Evolutionary conservation across 2,113 vertebrate species (phyloP).

Genomic region (Notechis scutatus): DNA sequence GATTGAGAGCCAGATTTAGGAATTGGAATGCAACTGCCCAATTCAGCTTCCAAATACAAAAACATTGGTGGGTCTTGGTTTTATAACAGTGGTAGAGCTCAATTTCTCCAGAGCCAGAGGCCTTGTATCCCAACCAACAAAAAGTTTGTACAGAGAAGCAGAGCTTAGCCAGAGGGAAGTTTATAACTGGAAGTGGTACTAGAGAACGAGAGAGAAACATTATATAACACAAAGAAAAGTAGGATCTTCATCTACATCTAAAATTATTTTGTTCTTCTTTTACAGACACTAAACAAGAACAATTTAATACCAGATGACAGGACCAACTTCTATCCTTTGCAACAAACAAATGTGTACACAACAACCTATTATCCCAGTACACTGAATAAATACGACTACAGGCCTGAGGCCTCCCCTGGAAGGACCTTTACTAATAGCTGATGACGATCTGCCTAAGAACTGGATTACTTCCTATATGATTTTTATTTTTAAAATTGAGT

Average conservation of each 20-base stretch:
- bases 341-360: conserved; percentile 97
- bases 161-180: conserved; percentile 48
- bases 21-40: neutral
- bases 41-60: neutral
- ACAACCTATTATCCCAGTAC: conserved; percentile 96
- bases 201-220: conserved; percentile 39
- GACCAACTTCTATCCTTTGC: conserved; percentile 90
- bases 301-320: conserved; percentile 94
- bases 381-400: conserved; percentile 92
- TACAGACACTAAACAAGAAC: conserved; percentile 97
- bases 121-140: conserved; percentile 19
- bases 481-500: conserved; percentile 63
- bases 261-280: conserved; percentile 46
- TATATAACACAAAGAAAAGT: conserved; percentile 34
- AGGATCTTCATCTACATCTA: neutral
- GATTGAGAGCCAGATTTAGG: neutral
- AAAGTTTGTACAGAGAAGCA: neutral
- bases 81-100: conserved; percentile 28
- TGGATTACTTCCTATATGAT: conserved; percentile 54
- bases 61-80: conserved; percentile 29
- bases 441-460: conserved; percentile 64
- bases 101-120: conserved; percentile 16
- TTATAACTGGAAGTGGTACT: neutral
- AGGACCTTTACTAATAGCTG: conserved; percentile 96
- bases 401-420: conserved; percentile 91